Percentiles rank a stretch among this genome's conserved stretches.
Evolutionary conservation across 2,113 vertebrate genomes (phyloP).

Genomic region (Tichodroma muraria): DNA sequence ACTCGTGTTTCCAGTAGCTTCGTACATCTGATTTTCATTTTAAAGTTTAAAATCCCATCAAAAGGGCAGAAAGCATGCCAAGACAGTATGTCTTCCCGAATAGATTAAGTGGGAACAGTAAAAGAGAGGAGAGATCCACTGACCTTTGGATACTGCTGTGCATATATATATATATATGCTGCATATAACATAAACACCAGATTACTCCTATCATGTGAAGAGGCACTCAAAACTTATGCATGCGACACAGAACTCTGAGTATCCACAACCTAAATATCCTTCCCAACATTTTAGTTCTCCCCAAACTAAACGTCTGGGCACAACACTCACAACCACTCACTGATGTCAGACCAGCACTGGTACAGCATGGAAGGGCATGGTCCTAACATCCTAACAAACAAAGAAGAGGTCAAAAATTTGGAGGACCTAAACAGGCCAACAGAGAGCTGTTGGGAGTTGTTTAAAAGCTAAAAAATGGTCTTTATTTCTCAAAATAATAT

Average conservation of each 20-base stretch:
- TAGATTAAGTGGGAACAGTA: neutral
- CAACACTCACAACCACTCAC: neutral
- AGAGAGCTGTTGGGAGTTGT: neutral
- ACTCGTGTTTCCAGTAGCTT: neutral
- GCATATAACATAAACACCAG: no score
- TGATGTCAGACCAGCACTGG: neutral
- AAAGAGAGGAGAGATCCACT: neutral
- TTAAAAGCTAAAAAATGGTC: neutral
- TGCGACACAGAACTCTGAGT: neutral
- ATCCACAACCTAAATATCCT: neutral
- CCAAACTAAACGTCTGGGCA: neutral
- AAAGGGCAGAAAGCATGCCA: neutral
- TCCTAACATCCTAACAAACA: neutral
- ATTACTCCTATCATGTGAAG: no score
- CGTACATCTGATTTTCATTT: neutral
- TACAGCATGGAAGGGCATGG: fast-evolving
- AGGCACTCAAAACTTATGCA: neutral
- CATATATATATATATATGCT: no score
- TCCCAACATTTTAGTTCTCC: neutral
- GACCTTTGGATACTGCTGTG: no score
- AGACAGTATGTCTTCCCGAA: neutral
- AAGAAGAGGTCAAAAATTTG: neutral
- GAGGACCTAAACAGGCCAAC: neutral
- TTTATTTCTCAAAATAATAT: neutral
- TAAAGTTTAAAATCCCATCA: neutral